A percentile compares a stretch with the other conserved stretches of the same genome.
Conservation (phyloP, 1,140 invertebrate genomes). For the Pogonomyrmex barbatus region DNA sequence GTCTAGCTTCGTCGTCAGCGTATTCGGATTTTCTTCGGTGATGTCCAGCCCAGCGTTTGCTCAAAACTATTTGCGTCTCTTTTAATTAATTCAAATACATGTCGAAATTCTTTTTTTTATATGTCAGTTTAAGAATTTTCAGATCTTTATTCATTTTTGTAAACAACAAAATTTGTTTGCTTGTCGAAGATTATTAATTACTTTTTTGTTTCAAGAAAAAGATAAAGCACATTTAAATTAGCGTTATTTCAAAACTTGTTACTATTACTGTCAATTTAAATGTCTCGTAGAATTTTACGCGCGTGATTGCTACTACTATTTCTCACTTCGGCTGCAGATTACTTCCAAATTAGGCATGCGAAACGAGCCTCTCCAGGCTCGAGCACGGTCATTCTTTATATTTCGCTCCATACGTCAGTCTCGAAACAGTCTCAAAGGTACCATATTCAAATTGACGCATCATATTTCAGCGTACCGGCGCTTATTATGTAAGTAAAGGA, state of each 20-base stretch:
- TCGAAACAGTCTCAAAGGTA: neutral
- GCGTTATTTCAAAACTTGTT: neutral
- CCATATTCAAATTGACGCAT: constrained; percentile 67
- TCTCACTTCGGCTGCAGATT: neutral
- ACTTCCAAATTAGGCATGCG: constrained; percentile 11
- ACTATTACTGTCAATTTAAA: neutral
- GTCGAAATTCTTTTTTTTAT: neutral
- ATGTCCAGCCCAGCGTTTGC: neutral
- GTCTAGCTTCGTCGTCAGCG: neutral
- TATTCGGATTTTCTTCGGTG: neutral
- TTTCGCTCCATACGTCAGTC: neutral
- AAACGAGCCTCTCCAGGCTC: neutral
- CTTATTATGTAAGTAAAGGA: constrained; percentile 63
- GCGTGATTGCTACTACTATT: neutral
- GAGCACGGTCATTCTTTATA: constrained; percentile 1
- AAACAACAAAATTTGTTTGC: too few species aligned
- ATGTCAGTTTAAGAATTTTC: neutral
- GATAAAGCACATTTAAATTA: neutral
- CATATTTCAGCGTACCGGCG: constrained; percentile 21
- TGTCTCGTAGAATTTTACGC: neutral
- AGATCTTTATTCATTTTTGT: neutral
- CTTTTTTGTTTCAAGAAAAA: neutral
- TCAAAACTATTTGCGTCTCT: constrained; percentile 3
- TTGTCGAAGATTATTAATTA: neutral
- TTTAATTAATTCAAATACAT: neutral